Evolutionary conservation across 53 echinoderm and acorn worm species (phyloP), one percentile per base, ranked within the genome.

Genomic region (Henricia sp.): DNA sequence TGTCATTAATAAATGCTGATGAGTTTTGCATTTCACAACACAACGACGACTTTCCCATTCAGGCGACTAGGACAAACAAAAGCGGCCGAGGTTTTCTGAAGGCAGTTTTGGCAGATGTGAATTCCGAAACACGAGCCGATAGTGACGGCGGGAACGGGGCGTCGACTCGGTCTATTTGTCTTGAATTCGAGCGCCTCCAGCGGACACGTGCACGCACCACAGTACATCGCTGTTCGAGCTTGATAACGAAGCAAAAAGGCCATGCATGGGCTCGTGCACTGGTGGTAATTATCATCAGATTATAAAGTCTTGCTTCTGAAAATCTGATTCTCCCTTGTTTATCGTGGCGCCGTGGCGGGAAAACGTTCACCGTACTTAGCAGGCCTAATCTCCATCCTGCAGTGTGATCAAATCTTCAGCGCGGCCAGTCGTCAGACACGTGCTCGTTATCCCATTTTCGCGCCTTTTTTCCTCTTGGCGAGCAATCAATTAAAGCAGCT

Each of bases 251-350:
- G n/a, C n/a, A n/a, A n/a, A n/a, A n/a, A n/a, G n/a, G n/a, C n/a
- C n/a, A n/a, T n/a, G n/a, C n/a, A n/a, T n/a, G n/a, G n/a, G n/a
- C n/a, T n/a, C n/a, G n/a, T n/a, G 12, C 73, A 52, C 37, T 2
- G 52, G 50, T 52, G 37, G 52, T 36, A 52, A 73, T 52, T 73
- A 56, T 16, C 55, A 51, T n/a, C 76, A 76, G 76, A 76, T 76
- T 76, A 58, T 33, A 17, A 76, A 56, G 26, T 56, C 54, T 57
- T 29, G 42, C 59, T 14, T 37, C 13, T 76, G 12, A 37, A 55
- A 76, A n/a, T n/a, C n/a, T n/a, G n/a, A n/a, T 20, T n/a, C 19
- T 59, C 76, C 76, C 37, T 76, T 76, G 76, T 76, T 76, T 73
- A 73, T 73, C 73, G 33, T 32, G 54, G 37, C 73, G 52, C 17